Percentiles rank a stretch among this genome's conserved stretches.
Evolutionary conservation across 2,888 invertebrate genomes (phyloP).

Genomic region (Spodoptera picta): DNA sequence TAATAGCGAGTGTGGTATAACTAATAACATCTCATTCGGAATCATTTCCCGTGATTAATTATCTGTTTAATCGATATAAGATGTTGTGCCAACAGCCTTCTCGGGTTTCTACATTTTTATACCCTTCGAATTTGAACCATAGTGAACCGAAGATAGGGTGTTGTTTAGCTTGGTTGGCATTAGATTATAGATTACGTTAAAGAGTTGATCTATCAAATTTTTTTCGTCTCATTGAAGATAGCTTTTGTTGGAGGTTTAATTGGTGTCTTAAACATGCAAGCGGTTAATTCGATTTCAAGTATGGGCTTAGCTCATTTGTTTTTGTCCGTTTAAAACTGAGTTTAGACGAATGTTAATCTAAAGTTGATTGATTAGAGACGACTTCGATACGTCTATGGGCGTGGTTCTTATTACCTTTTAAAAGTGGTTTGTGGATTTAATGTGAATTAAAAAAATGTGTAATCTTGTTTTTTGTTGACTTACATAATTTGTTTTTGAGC

Average conservation of each 20-base stretch:
- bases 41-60: conserved; percentile 89
- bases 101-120: conserved; percentile 66
- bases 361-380: conserved; percentile 85
- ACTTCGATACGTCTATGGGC: conserved; percentile 74
- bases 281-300: conserved; percentile 85
- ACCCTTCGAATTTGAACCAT: conserved; percentile 46
- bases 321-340: conserved; percentile 76
- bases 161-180: conserved; percentile 42
- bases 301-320: conserved; percentile 82
- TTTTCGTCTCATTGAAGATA: conserved; percentile 86
- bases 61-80: conserved; percentile 89
- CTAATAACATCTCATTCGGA: conserved; percentile 89
- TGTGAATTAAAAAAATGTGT: conserved; percentile 51
- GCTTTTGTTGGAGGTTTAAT: conserved; percentile 87
- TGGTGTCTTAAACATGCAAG: conserved; percentile 86
- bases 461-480: conserved; percentile 57
- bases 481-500: conserved; percentile 45
- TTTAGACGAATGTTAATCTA: conserved; percentile 81
- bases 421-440: conserved; percentile 70
- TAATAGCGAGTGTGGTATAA: conserved; percentile 87
- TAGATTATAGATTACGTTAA: conserved; percentile 84
- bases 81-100: conserved; percentile 88
- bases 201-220: conserved; percentile 88
- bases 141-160: conserved; percentile 44
- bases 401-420: conserved; percentile 67